Conservation (phyloP, 1,140 invertebrate species). For the Scaptomyza pallida region DNA sequence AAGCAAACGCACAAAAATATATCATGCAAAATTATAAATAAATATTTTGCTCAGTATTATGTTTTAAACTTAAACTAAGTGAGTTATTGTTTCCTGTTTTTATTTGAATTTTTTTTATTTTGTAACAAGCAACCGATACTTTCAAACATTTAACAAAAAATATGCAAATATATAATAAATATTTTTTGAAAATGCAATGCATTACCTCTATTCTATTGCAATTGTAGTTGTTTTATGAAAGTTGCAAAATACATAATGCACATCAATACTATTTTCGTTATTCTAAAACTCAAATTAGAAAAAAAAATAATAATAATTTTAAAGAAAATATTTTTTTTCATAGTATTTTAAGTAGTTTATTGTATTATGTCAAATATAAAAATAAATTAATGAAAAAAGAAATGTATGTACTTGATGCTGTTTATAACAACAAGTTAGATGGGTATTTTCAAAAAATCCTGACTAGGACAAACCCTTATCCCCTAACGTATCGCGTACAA, state of each 20-base stretch:
- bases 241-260: slow-evolving; percentile 42
- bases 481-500: no score
- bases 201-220: slow-evolving; percentile 39
- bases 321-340: slow-evolving; percentile 76
- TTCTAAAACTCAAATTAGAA: slow-evolving; percentile 62
- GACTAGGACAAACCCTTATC: no score
- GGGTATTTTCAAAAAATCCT: no score
- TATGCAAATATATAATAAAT: slow-evolving; percentile 17
- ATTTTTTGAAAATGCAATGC: no score
- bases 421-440: no score
- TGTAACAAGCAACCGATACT: no score
- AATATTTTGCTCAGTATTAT: slow-evolving; percentile 84
- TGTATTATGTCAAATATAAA: slow-evolving; percentile 79
- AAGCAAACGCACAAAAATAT: slow-evolving; percentile 70
- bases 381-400: slow-evolving; percentile 64
- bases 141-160: no score
- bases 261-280: slow-evolving; percentile 57
- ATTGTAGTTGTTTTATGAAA: slow-evolving; percentile 38
- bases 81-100: slow-evolving; percentile 81
- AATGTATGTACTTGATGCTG: slow-evolving; percentile 54
- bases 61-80: slow-evolving; percentile 82
- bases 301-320: slow-evolving; percentile 42
- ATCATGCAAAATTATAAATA: slow-evolving; percentile 70
- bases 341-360: slow-evolving; percentile 77
- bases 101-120: slow-evolving; percentile 36